These are phyloP conservation scores for Dromius quadrimaculatus DNA, from an alignment of 2,888 invertebrate species.

Conservation along the genomic window DNA sequence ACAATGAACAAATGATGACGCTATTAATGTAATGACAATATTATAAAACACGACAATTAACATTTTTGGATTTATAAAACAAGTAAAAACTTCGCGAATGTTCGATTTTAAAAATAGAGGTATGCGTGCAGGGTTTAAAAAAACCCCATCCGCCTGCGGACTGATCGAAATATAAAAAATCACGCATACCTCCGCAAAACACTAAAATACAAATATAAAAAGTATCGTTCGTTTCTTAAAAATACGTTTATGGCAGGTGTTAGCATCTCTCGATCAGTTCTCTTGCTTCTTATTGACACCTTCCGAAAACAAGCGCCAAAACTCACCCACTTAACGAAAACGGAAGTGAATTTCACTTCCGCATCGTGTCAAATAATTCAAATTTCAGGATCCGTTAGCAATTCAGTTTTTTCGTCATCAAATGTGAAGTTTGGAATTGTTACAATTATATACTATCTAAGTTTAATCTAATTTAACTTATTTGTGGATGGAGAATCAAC, in stretches of 20 bases:
- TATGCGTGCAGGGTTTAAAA: slow-evolving; percentile 25
- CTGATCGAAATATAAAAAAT: slow-evolving; percentile 40
- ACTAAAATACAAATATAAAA: slow-evolving; percentile 43
- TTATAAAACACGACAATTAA: slow-evolving; percentile 3
- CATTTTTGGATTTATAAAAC: slow-evolving; percentile 28
- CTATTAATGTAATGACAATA: slow-evolving; percentile 15
- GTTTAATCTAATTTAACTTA: neutral
- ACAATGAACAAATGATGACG: slow-evolving; percentile 38
- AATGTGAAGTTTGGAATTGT: slow-evolving; percentile 33
- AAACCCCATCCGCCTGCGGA: slow-evolving; percentile 49
- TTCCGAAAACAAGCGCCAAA: neutral
- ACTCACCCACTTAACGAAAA: slow-evolving; percentile 6
- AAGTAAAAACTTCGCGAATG: slow-evolving; percentile 39
- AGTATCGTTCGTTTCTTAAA: slow-evolving; percentile 47
- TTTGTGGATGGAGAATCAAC: slow-evolving; percentile 19
- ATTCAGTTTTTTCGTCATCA: slow-evolving; percentile 32
- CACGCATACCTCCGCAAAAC: slow-evolving; percentile 32
- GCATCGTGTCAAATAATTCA: neutral
- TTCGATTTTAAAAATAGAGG: slow-evolving; percentile 41
- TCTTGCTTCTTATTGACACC: slow-evolving; percentile 10
- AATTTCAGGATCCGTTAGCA: neutral
- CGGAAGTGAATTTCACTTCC: neutral
- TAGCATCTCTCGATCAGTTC: slow-evolving; percentile 44
- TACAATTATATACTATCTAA: slow-evolving; percentile 7
- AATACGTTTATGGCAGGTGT: slow-evolving; percentile 52